Evolutionary conservation across 2,113 vertebrate genomes (phyloP).

Genomic region (Calyptommatus sinebrachiatus): DNA sequence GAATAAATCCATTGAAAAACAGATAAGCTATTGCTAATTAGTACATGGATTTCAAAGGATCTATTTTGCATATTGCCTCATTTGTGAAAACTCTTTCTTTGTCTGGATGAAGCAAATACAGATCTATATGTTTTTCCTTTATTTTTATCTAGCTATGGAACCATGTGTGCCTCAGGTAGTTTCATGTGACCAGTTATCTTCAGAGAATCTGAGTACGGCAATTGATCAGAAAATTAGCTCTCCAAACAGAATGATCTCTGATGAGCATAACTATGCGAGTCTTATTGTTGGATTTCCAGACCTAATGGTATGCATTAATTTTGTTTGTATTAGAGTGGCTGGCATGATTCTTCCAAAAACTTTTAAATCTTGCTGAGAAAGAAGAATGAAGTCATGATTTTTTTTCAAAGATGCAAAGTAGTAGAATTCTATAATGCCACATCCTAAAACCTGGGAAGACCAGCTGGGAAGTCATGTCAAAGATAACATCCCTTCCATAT

Average conservation of each 20-base stretch:
- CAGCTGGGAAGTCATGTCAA: too few relatives aligned
- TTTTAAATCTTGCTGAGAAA: conserved; percentile 17
- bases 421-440: background rate
- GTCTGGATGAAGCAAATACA: conserved; percentile 44
- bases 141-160: conserved; percentile 66
- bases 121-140: conserved; percentile 41
- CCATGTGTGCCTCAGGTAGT: conserved; percentile 74
- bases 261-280: conserved; percentile 79
- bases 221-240: conserved; percentile 90
- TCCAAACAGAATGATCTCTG: conserved; percentile 88
- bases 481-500: too few relatives aligned
- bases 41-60: too few relatives aligned
- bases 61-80: too few relatives aligned
- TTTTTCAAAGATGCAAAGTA: background rate
- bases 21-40: too few relatives aligned
- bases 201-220: conserved; percentile 89
- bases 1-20: too few relatives aligned
- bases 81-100: conserved; percentile 9
- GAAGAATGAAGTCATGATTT: background rate
- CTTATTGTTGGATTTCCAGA: conserved; percentile 92
- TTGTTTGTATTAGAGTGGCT: conserved; percentile 24
- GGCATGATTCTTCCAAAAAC: conserved; percentile 2
- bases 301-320: conserved; percentile 82
- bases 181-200: conserved; percentile 85
- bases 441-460: background rate